Percentiles rank a stretch among this genome's conserved stretches.
These are phyloP conservation scores for Otus sunia DNA, from an alignment of 2,113 vertebrate species.

Conservation along the genomic window DNA sequence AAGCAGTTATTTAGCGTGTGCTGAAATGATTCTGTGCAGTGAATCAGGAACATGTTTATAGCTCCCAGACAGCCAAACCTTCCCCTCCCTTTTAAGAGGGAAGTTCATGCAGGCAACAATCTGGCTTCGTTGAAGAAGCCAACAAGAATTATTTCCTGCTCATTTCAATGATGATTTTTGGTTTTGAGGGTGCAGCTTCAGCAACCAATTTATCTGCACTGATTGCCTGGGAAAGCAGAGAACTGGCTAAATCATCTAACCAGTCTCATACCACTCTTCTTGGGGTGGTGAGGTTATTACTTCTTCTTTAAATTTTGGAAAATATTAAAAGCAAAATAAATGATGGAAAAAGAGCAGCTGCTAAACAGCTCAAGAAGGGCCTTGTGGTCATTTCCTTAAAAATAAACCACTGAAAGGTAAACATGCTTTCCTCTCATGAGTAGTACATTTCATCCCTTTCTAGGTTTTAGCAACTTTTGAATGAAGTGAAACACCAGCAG, in stretches of 20 bases:
- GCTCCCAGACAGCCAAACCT: not conserved
- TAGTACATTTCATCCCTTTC: not conserved
- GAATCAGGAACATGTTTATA: not conserved
- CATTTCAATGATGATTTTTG: not conserved
- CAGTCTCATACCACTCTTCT: not conserved
- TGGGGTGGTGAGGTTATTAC: not conserved
- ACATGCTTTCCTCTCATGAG: not conserved
- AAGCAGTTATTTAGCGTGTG: not conserved
- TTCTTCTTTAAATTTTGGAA: constrained; percentile 4
- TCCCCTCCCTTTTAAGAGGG: not conserved
- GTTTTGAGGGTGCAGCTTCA: not conserved
- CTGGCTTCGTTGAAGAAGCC: not conserved
- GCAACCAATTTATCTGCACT: not conserved
- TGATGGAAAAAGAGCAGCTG: constrained; percentile 18
- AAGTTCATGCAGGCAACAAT: not conserved
- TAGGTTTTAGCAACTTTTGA: not conserved
- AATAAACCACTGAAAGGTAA: constrained; percentile 16
- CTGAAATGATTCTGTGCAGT: not conserved
- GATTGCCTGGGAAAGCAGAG: not conserved
- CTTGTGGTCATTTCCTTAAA: constrained; percentile 33
- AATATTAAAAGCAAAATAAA: constrained; percentile 36
- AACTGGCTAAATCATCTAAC: not conserved
- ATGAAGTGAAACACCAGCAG: not conserved
- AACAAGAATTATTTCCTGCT: not conserved
- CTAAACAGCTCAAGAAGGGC: not conserved